These are phyloP conservation scores for Macrocentrus cingulum DNA, from an alignment of 1,140 invertebrate genomes.

Conservation along the genomic window DNA sequence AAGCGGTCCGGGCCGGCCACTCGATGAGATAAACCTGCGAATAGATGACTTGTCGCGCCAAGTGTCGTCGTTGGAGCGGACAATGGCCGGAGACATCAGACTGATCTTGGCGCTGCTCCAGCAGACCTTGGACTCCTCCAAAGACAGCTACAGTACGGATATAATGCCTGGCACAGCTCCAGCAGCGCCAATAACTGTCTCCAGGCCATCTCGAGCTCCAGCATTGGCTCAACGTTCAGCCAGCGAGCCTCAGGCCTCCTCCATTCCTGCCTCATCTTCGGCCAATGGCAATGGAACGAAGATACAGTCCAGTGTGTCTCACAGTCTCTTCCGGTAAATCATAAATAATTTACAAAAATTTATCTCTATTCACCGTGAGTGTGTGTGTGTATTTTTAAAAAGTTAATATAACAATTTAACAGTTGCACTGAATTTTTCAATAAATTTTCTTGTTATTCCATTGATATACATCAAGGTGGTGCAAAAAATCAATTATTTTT, in stretches of 20 bases:
- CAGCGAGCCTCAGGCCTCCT: slow-evolving; percentile 64
- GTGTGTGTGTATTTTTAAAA: too few species aligned
- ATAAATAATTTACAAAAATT: slow-evolving; percentile 26
- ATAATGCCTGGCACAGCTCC: slow-evolving; percentile 55
- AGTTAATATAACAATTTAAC: too few species aligned
- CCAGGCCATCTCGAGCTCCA: slow-evolving; percentile 45
- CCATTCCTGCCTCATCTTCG: slow-evolving; percentile 54
- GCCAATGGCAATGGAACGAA: slow-evolving; percentile 46
- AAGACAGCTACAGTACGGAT: slow-evolving; percentile 50
- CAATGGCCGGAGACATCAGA: slow-evolving; percentile 68
- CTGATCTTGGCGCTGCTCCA: slow-evolving; percentile 69
- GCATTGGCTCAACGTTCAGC: slow-evolving; percentile 64
- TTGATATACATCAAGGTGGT: too few species aligned
- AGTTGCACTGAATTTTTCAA: too few species aligned
- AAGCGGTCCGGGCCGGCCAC: slow-evolving; percentile 53
- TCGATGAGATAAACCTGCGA: slow-evolving; percentile 61
- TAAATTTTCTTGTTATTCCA: too few species aligned
- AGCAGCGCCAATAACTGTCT: slow-evolving; percentile 38
- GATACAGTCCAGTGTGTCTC: slow-evolving; percentile 52
- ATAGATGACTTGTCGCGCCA: slow-evolving; percentile 69
- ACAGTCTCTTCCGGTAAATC: slow-evolving; percentile 54
- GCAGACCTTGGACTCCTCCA: slow-evolving; percentile 56
- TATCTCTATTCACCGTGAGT: too few species aligned
- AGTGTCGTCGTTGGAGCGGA: slow-evolving; percentile 65
- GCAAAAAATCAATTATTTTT: too few species aligned